Percentiles rank a stretch among this genome's conserved stretches.
These are phyloP conservation scores for Zosterops borbonicus DNA, from an alignment of 2,113 vertebrate species.

Conservation along the genomic window DNA sequence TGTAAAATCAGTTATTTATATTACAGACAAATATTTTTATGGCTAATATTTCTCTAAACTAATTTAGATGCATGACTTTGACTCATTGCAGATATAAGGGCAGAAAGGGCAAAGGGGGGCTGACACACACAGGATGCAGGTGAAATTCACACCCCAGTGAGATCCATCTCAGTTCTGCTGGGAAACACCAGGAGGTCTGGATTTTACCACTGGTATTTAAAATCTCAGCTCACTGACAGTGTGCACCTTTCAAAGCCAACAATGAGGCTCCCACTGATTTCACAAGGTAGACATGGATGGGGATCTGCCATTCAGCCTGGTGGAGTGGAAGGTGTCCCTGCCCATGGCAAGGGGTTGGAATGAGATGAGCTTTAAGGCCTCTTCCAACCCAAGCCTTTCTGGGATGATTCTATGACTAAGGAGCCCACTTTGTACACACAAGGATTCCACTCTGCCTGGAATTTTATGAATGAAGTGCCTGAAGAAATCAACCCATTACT, in stretches of 20 bases:
- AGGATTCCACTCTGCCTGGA: background rate
- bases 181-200: background rate
- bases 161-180: background rate
- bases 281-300: background rate
- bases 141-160: conserved; percentile 14
- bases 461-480: background rate
- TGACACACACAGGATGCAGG: background rate
- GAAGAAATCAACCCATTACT: background rate
- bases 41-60: conserved; percentile 60
- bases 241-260: background rate
- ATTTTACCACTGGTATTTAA: background rate
- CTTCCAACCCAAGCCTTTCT: background rate
- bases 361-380: background rate
- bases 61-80: conserved; percentile 30
- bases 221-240: background rate
- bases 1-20: conserved; percentile 20
- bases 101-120: background rate
- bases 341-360: background rate
- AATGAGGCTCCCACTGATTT: background rate
- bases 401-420: background rate
- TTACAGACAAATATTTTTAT: conserved; percentile 24
- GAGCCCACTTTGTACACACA: background rate
- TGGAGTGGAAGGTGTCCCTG: background rate
- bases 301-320: background rate
- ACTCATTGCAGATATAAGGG: background rate